phyloP scores from a whole-genome alignment of 2,888 invertebrate species.

The Drosophila putrida region DNA sequence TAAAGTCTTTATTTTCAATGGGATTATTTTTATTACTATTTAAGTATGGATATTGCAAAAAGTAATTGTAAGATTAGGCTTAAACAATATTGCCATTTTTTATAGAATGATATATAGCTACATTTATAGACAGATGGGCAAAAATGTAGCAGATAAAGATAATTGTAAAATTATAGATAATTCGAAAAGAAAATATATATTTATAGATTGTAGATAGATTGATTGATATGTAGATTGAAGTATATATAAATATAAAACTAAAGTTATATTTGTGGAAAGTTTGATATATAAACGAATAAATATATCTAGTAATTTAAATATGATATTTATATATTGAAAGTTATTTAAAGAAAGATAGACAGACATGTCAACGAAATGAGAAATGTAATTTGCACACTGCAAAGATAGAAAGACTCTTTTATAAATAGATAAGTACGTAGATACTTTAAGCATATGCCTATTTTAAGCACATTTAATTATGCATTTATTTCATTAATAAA shows the following conservation, averaged over 20 bases:
- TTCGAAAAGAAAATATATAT: not conserved
- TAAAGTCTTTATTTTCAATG: not conserved
- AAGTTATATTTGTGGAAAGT: not conserved
- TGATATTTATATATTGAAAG: not conserved
- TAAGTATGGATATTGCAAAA: not conserved
- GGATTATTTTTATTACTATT: not conserved
- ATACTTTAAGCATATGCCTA: not conserved
- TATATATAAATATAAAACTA: not conserved
- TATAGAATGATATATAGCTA: not conserved
- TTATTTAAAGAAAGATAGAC: not conserved
- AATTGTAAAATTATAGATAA: not conserved
- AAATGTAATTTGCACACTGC: too few relatives aligned
- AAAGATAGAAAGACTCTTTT: not conserved
- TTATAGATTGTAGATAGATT: not conserved
- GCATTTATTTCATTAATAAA: constrained; percentile 2
- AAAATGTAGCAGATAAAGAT: not conserved
- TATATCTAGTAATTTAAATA: not conserved
- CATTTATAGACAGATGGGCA: not conserved
- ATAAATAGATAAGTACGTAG: not conserved
- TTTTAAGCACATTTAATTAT: not conserved
- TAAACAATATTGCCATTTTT: not conserved
- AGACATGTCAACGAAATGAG: not conserved
- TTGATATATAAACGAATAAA: not conserved
- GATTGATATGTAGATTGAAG: not conserved
- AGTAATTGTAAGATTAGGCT: not conserved